phyloP scores from a whole-genome alignment of 2,797 vertebrate species.

The Podargus strigoides region DNA sequence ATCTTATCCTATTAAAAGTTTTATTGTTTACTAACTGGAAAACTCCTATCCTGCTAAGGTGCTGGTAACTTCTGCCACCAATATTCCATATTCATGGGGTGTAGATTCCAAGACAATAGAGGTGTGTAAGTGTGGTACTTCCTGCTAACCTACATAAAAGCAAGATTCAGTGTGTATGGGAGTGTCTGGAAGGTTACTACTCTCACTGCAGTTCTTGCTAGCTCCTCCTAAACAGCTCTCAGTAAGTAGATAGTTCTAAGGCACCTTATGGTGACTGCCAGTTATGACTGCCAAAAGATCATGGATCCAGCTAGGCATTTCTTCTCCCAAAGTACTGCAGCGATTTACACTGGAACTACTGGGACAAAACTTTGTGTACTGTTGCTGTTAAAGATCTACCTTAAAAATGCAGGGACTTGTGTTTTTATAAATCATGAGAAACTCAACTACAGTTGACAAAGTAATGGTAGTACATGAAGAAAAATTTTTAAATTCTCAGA shows the following conservation, averaged over 20 bases:
- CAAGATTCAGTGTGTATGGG: neutral
- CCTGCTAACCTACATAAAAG: neutral
- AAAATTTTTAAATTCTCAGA: neutral
- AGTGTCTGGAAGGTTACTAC: neutral
- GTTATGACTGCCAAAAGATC: neutral
- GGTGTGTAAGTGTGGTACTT: neutral
- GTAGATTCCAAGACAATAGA: neutral
- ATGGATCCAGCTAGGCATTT: neutral
- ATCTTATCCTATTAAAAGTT: neutral
- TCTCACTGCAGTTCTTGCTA: neutral
- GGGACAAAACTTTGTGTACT: neutral
- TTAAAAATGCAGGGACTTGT: neutral
- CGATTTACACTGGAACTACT: neutral
- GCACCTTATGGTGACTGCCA: neutral
- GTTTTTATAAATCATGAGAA: neutral
- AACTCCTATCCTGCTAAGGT: neutral
- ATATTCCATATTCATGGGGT: neutral
- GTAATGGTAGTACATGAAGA: neutral
- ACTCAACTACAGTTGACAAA: neutral
- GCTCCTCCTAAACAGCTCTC: neutral
- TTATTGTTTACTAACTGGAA: neutral
- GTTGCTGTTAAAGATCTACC: neutral
- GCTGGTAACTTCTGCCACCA: neutral
- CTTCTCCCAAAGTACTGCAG: neutral
- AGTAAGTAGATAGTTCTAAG: neutral